Evolutionary conservation across 2,888 invertebrate species (phyloP).

Genomic region (Apotomis capreana): DNA sequence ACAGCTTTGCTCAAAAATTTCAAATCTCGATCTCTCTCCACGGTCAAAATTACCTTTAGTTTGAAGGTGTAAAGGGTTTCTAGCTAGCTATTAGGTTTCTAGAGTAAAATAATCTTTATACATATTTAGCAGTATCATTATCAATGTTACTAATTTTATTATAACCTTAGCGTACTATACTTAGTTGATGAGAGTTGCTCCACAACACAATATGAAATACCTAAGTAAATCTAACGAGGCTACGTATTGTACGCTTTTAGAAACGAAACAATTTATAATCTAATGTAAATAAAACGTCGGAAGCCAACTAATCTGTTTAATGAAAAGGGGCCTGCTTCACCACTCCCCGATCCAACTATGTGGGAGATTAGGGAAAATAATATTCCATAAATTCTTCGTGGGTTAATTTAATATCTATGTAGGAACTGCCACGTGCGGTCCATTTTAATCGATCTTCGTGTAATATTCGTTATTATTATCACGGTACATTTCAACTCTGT

Average conservation of each 20-base stretch:
- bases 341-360: slow-evolving; percentile 27
- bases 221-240: slow-evolving; percentile 1
- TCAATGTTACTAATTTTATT: too few relatives aligned
- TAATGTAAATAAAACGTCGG: slow-evolving; percentile 35
- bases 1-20: too few relatives aligned
- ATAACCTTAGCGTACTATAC: not conserved
- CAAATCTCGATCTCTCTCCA: too few relatives aligned
- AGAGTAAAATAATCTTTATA: too few relatives aligned
- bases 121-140: not conserved
- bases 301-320: slow-evolving; percentile 34
- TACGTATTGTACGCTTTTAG: slow-evolving; percentile 23
- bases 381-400: not conserved
- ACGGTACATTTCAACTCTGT: not conserved
- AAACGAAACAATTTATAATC: slow-evolving; percentile 28
- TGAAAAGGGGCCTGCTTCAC: slow-evolving; percentile 32
- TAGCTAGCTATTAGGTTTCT: too few relatives aligned
- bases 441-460: too few relatives aligned
- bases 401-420: too few relatives aligned
- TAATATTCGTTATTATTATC: not conserved
- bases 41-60: too few relatives aligned
- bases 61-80: too few relatives aligned
- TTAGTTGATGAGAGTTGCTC: not conserved
- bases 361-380: slow-evolving; percentile 26
- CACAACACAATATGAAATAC: slow-evolving; percentile 2
- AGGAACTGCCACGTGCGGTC: not conserved